Base-by-base conservation (phyloP, 1,140 invertebrate genomes). In the Ostrea denselamellosa region DNA sequence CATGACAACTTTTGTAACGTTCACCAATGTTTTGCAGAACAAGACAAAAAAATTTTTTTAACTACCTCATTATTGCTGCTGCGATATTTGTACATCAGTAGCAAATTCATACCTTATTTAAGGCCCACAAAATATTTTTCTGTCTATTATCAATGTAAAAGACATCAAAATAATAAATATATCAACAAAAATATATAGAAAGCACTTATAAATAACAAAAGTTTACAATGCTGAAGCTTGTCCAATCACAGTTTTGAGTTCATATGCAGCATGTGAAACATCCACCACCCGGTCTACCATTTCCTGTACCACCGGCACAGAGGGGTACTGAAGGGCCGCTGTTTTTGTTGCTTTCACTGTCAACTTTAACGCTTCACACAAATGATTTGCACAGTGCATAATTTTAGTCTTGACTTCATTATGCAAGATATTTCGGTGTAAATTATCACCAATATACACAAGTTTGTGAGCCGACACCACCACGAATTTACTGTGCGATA, bases 401-500 rank as follows among this genome's bases (percentile, higher is more conserved):
- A 98, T 96, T 90, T 97, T 96, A 25, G 96, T 96, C 92, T 97
- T 96, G 8, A 98, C 95, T 58, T 92, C 89, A 77, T 96, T 96
- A 90, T 97, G 93, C 96, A 95, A 97, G 97, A 92, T 97, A 96
- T 94, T 94, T 86, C 93, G 95, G 97, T 97, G 56, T n/a, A 99
- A 97, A 8, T 97, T 98, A 95, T 99, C 98, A 14, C 98, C 98
- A 88, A 98, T 98, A 92, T 98, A 97, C 9, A 99, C 97, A 90
- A 99, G 96, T 93, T 98, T 97, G 93, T 99, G 98, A 28, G 98
- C 98, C 93, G 97, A 97, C 8, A 99, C 95, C 25, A 99, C 97
- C 3, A 99, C 98, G 94, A 98, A 98, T 95, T 99, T 99, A 17
- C 97, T 97, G 93, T 98, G 97, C 44, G 97, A 97, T 22, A 99